A percentile compares a stretch with the other conserved stretches of the same genome.
Conservation (phyloP, 2,888 invertebrate species). For the Tromatobia lineatoria region DNA sequence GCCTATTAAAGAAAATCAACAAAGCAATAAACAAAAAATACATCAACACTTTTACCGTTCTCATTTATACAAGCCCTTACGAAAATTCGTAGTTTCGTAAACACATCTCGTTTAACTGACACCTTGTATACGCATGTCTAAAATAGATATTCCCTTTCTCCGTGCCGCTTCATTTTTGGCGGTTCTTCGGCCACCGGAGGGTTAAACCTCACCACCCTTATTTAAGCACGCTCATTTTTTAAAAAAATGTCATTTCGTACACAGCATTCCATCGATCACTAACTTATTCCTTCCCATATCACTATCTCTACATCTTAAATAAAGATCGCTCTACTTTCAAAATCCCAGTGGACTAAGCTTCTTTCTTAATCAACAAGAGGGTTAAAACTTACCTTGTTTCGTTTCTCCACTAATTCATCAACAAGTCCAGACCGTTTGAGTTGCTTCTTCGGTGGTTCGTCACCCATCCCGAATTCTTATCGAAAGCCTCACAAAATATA, state of each 20-base stretch:
- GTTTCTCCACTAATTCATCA: slow-evolving; percentile 72
- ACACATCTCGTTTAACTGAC: not conserved
- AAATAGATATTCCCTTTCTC: not conserved
- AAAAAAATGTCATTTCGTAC: no score
- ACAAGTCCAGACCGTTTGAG: slow-evolving; percentile 74
- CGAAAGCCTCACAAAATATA: not conserved
- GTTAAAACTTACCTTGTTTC: slow-evolving; percentile 72
- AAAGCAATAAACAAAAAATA: not conserved
- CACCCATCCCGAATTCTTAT: slow-evolving; percentile 45
- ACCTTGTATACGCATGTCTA: no score
- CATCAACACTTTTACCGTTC: not conserved
- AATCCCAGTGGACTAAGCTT: not conserved
- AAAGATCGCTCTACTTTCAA: not conserved
- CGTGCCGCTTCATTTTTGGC: slow-evolving; percentile 16
- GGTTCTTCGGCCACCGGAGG: not conserved
- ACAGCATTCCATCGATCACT: no score
- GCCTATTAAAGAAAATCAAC: not conserved
- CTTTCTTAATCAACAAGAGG: not conserved
- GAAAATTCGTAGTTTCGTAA: not conserved
- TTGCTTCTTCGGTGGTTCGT: slow-evolving; percentile 66
- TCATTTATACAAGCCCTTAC: not conserved
- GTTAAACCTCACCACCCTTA: slow-evolving; percentile 64
- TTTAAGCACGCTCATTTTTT: no score
- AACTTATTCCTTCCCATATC: no score
- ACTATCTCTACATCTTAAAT: no score